Evolutionary conservation across 2,113 vertebrate species (phyloP), one percentile per base, ranked within the genome.

Genomic region (Caranx ignobilis): DNA sequence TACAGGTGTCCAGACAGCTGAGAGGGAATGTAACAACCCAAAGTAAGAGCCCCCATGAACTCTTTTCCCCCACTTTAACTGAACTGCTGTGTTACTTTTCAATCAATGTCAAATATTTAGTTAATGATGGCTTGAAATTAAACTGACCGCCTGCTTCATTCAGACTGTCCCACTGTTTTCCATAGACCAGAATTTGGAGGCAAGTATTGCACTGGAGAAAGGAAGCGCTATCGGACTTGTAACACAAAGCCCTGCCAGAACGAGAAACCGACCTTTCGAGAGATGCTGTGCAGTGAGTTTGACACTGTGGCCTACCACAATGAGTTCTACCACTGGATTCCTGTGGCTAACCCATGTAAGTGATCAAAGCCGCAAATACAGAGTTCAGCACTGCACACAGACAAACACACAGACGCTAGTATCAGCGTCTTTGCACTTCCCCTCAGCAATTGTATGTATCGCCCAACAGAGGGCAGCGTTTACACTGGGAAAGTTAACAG

Each of bases 231-330:
- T 75, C 96, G 96, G 10, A 86, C 97, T 16, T 99, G 98, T 83
- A 98, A 97, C 69, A 94, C 96, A 1, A 96, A 94, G 47, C 93
- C 93, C 0, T 99, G 98, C 41, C 90, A 1, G 61, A 93, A 81
- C 2, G 89, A 91, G 0, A 83, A 65, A 2, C 97, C 97, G 0
- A 95, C 95, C 1, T 99, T 99, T 70, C 95, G 98, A 32, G 97
- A 99, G 88, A 98, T 99, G 97, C 97, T 98, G 52, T 99, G 98
- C 94, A 99, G 96, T 54, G 98, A 99, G 87, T 99, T 99, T 86
- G 95, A 99, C 88, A 99, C 97, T 0, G 97, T 99, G 60, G 95
- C 96, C 2, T 98, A 99, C 93, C 96, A 97, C 89, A 98, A 98
- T 0, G 94, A 97, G 57, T 95, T 99, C 73, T 97, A 99, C 90